phyloP scores from a whole-genome alignment of 2,113 vertebrate species.

The Leucopsar rothschildi region DNA sequence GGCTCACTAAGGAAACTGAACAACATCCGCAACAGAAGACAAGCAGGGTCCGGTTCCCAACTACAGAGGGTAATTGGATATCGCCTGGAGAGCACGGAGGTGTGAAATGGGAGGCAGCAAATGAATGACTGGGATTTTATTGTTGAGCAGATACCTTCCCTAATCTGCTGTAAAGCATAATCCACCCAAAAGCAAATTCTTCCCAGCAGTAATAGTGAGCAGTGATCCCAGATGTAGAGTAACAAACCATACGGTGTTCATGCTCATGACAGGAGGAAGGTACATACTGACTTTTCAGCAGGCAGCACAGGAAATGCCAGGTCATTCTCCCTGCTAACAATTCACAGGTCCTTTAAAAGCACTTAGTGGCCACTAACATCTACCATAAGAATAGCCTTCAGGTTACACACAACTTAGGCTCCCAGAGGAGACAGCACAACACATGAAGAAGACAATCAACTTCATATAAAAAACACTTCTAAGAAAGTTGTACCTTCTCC shows the following conservation, averaged over 20 bases:
- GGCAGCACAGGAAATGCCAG: background rate
- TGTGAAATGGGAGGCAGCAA: background rate
- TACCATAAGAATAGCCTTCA: background rate
- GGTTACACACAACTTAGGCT: background rate
- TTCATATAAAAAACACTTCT: background rate
- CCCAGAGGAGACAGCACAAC: background rate
- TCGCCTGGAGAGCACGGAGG: background rate
- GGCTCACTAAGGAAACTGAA: background rate
- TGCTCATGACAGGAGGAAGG: background rate
- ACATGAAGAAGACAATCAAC: background rate
- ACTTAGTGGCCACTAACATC: background rate
- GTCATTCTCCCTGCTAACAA: background rate
- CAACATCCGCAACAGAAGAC: rapidly evolving
- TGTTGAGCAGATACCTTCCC: background rate
- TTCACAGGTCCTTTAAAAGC: background rate
- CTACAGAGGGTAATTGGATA: background rate
- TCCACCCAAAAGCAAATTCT: background rate
- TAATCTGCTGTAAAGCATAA: background rate
- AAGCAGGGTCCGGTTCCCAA: background rate
- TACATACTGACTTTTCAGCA: background rate
- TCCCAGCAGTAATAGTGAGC: background rate
- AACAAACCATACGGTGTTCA: background rate
- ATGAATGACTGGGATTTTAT: background rate
- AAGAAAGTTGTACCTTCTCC: background rate
- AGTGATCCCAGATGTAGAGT: background rate